Conservation (phyloP, 2,888 invertebrate genomes). For the Smittia sp. region DNA sequence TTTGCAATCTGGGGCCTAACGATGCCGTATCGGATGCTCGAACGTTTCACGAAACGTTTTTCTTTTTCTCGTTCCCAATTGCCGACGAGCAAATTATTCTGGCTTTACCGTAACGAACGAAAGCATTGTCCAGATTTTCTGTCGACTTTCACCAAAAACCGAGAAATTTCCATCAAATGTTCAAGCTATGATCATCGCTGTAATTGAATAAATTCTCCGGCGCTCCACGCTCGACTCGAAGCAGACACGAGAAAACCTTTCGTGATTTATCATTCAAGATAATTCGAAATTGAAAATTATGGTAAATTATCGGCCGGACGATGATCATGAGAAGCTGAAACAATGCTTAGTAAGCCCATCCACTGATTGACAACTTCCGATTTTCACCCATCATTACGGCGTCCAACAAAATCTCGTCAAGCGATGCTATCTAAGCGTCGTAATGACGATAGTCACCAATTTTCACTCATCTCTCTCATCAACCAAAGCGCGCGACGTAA, state of each 20-base stretch:
- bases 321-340: not conserved
- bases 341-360: not conserved
- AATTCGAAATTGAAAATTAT: not conserved
- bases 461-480: no score
- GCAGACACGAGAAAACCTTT: conserved; percentile 26
- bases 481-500: no score
- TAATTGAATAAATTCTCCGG: not conserved
- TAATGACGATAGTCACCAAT: no score
- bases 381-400: not conserved
- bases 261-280: conserved; percentile 11
- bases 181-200: not conserved
- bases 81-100: not conserved
- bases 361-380: conserved; percentile 6
- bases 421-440: no score
- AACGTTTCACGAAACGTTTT: not conserved
- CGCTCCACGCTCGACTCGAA: not conserved
- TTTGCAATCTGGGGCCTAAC: not conserved
- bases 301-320: not conserved
- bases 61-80: not conserved
- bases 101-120: not conserved
- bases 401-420: no score
- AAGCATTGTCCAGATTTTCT: not conserved
- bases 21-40: not conserved
- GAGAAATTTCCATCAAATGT: not conserved
- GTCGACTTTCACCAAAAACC: not conserved